Evolutionary conservation across 2,888 invertebrate species (phyloP).

Genomic region (Pterostichus madidus): DNA sequence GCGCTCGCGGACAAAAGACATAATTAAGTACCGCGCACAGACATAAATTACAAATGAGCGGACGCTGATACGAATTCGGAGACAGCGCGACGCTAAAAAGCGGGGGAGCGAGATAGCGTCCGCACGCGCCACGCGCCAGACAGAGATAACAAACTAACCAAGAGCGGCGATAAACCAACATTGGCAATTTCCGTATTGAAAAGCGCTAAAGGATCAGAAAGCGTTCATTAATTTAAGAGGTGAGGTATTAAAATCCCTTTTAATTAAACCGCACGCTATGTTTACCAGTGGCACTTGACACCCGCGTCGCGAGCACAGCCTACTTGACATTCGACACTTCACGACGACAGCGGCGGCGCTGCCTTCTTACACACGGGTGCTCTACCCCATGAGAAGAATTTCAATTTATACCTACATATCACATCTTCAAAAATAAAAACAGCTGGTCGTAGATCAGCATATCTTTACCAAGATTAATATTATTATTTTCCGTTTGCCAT

Average conservation of each 20-base stretch:
- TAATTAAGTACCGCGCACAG: constrained; percentile 56
- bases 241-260: constrained; percentile 71
- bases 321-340: constrained; percentile 52
- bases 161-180: constrained; percentile 65
- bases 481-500: no score
- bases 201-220: constrained; percentile 69
- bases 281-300: constrained; percentile 69
- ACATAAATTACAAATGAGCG: constrained; percentile 63
- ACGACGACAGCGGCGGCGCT: constrained; percentile 15
- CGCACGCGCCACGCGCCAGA: background rate
- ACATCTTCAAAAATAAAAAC: no score
- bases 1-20: constrained; percentile 40
- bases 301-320: constrained; percentile 62
- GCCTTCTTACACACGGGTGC: no score
- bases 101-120: constrained; percentile 21
- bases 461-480: no score
- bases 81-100: constrained; percentile 52
- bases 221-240: constrained; percentile 70
- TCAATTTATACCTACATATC: no score
- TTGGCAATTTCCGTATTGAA: constrained; percentile 66
- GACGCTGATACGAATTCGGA: constrained; percentile 59
- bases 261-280: constrained; percentile 71
- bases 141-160: constrained; percentile 61
- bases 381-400: no score
- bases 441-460: no score